A percentile compares a stretch with the other conserved stretches of the same genome.
phyloP scores from a whole-genome alignment of 2,797 vertebrate genomes.

The Poecilia velifera region DNA sequence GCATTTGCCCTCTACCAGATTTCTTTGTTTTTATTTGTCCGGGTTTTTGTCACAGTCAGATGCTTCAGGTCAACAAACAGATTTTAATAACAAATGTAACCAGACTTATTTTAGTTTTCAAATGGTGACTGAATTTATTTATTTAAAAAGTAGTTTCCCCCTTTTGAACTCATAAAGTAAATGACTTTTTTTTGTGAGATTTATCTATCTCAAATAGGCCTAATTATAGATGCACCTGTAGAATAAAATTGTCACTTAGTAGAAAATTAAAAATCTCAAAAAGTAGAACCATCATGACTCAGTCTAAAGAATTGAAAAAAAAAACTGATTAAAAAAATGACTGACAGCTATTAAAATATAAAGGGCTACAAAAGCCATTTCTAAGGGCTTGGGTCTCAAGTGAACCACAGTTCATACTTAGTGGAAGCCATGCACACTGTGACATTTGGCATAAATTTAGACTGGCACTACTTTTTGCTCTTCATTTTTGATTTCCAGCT shows the following conservation, averaged over 20 bases:
- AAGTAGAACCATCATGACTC: neutral
- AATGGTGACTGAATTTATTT: neutral
- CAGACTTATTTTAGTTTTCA: neutral
- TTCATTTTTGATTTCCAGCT: neutral
- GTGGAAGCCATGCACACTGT: neutral
- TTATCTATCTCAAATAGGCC: neutral
- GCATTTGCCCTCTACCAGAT: neutral
- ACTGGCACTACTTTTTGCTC: neutral
- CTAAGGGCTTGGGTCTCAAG: neutral
- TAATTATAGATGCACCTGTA: neutral
- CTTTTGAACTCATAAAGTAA: neutral
- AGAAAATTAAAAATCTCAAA: neutral
- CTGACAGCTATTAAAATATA: neutral
- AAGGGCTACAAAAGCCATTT: neutral
- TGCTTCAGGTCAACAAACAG: neutral
- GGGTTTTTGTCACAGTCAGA: neutral
- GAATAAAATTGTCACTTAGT: too few relatives aligned
- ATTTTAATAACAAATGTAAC: neutral
- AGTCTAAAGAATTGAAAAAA: neutral
- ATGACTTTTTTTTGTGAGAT: neutral
- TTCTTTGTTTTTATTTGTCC: neutral
- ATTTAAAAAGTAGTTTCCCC: neutral
- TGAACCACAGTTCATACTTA: neutral
- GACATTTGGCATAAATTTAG: neutral
- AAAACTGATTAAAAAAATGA: neutral